Conservation (phyloP, 2,888 invertebrate species). For the Phorcus lineatus region DNA sequence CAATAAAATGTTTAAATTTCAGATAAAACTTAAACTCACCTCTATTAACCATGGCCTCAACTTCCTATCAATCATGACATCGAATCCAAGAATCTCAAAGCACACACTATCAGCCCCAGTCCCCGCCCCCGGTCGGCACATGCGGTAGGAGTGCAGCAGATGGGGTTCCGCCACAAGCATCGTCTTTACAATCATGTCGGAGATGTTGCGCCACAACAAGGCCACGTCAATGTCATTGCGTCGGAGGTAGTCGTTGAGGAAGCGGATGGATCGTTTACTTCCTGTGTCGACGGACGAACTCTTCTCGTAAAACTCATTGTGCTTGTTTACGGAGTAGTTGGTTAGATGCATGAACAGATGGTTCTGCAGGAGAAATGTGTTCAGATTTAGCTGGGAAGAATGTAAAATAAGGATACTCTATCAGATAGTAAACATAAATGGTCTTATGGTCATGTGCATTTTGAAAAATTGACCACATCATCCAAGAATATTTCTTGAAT, state of each 20-base stretch:
- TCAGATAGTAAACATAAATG: background rate
- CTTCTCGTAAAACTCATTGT: slow-evolving; percentile 73
- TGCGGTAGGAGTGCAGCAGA: slow-evolving; percentile 74
- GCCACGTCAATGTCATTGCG: slow-evolving; percentile 71
- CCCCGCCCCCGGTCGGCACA: slow-evolving; percentile 75
- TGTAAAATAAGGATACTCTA: background rate
- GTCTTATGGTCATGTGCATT: too few species aligned
- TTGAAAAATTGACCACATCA: background rate
- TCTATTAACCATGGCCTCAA: slow-evolving; percentile 75
- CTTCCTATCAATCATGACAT: slow-evolving; percentile 74
- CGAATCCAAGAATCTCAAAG: slow-evolving; percentile 76
- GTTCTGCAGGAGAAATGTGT: slow-evolving; percentile 58
- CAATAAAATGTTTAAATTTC: too few species aligned
- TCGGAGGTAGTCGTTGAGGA: slow-evolving; percentile 73
- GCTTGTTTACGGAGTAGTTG: slow-evolving; percentile 76
- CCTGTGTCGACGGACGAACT: slow-evolving; percentile 68
- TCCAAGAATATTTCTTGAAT: background rate
- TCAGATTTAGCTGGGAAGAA: background rate
- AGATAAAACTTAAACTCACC: slow-evolving; percentile 50
- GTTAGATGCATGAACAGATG: slow-evolving; percentile 75
- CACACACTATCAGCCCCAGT: slow-evolving; percentile 73
- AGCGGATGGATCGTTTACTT: slow-evolving; percentile 73
- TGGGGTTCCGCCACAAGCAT: slow-evolving; percentile 73
- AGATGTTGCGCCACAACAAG: slow-evolving; percentile 72
- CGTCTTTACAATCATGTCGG: slow-evolving; percentile 74